Conservation (phyloP, 2,113 vertebrate species). For the Neomonachus schauinslandi region DNA sequence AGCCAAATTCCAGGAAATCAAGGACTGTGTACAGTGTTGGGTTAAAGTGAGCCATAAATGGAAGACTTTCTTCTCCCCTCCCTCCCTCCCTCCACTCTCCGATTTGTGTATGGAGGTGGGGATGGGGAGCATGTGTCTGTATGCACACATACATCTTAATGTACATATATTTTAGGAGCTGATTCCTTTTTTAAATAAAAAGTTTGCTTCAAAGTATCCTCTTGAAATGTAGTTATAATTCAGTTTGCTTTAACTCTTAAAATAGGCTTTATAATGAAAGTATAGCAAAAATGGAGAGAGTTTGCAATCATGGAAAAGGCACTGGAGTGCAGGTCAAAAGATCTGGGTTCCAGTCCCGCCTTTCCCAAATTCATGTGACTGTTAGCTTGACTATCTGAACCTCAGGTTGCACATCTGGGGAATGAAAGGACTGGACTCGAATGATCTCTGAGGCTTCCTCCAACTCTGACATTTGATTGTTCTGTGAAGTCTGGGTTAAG, state of each 20-base stretch:
- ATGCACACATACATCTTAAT: not conserved
- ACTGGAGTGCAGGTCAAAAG: not conserved
- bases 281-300: not conserved
- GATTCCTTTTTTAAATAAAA: not conserved
- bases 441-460: not conserved
- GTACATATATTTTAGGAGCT: not conserved
- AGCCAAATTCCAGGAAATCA: not conserved
- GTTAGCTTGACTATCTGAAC: not conserved
- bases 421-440: not conserved
- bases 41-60: not conserved
- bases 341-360: not conserved
- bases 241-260: slow-evolving; percentile 16
- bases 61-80: not conserved
- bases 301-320: not conserved
- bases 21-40: not conserved
- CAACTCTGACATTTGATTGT: not conserved
- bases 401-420: not conserved
- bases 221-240: not conserved
- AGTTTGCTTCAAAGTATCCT: not conserved
- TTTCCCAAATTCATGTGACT: not conserved
- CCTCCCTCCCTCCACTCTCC: not conserved
- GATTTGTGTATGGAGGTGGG: not conserved
- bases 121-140: not conserved
- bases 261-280: not conserved
- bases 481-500: not conserved